Percentiles rank a stretch among this genome's conserved stretches.
Evolutionary conservation across 1,140 invertebrate genomes (phyloP).

Genomic region (Phymastichus coffea): DNA sequence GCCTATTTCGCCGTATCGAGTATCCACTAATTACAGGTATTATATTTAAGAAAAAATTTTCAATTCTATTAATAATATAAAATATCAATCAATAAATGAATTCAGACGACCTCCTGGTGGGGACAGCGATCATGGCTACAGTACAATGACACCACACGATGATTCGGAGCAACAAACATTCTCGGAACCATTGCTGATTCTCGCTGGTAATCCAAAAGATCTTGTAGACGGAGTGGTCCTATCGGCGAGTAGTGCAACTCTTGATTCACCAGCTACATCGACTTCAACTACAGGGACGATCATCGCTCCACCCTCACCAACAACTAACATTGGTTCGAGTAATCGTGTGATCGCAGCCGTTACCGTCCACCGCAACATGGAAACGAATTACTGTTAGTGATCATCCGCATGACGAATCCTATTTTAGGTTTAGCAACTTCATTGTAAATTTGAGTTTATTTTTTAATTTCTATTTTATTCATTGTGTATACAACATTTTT

Average conservation of each 20-base stretch:
- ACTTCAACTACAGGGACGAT: constrained; percentile 19
- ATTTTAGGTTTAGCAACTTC: neutral
- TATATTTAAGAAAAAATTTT: neutral
- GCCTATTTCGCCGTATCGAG: constrained; percentile 83
- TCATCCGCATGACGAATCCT: neutral
- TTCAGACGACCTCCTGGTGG: constrained; percentile 73
- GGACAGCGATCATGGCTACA: constrained; percentile 92
- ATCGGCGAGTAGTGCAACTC: neutral
- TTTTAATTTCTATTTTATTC: neutral
- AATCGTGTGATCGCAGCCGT: constrained; percentile 81
- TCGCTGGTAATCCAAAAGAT: constrained; percentile 52
- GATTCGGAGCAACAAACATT: constrained; percentile 81
- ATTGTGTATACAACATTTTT: no score
- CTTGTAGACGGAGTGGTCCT: constrained; percentile 30
- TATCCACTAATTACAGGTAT: constrained; percentile 71
- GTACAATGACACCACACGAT: constrained; percentile 91
- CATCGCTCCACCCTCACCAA: constrained; percentile 43
- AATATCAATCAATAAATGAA: no score
- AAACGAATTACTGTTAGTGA: constrained; percentile 58
- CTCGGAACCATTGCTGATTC: constrained; percentile 60
- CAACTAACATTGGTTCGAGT: constrained; percentile 56
- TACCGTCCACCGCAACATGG: constrained; percentile 83
- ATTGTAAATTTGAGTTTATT: neutral
- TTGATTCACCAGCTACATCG: constrained; percentile 17
- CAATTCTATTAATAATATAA: no score